phyloP scores from a whole-genome alignment of 2,888 invertebrate species.

The Phengaris arion region DNA sequence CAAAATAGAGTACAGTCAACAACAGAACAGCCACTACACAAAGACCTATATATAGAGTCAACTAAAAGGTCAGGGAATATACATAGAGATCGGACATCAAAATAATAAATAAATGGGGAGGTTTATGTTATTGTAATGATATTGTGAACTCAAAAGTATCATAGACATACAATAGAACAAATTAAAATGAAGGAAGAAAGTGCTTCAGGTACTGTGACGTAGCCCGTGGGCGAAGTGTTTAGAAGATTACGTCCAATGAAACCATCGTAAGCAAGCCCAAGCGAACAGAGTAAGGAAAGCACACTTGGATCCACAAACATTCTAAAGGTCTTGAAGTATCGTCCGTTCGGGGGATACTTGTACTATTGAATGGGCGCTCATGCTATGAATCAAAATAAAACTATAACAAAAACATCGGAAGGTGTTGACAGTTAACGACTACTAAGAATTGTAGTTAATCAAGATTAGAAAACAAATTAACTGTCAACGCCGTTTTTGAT shows the following conservation, averaged over 20 bases:
- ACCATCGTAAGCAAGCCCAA: constrained; percentile 74
- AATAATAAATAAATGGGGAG: constrained; percentile 54
- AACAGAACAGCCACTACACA: constrained; percentile 81
- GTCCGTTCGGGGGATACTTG: constrained; percentile 53
- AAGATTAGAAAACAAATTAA: constrained; percentile 50
- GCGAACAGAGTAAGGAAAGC: constrained; percentile 69
- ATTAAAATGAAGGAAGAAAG: constrained; percentile 48
- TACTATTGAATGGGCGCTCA: constrained; percentile 65
- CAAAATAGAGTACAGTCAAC: constrained; percentile 78
- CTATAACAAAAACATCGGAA: constrained; percentile 55
- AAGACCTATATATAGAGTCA: constrained; percentile 65
- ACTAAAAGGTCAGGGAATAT: constrained; percentile 69
- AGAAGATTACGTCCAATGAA: constrained; percentile 53
- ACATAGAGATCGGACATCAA: constrained; percentile 43
- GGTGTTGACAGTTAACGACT: constrained; percentile 70
- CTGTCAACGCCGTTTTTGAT: constrained; percentile 67
- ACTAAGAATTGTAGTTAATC: constrained; percentile 38
- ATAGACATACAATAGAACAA: constrained; percentile 29
- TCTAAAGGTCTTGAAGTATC: constrained; percentile 65
- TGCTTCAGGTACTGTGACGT: constrained; percentile 60
- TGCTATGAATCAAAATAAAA: constrained; percentile 56
- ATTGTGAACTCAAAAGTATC: constrained; percentile 28
- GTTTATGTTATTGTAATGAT: constrained; percentile 43
- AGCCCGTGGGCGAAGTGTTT: constrained; percentile 54
- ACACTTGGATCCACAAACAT: constrained; percentile 58